These are phyloP conservation scores for Hypolimnas misippus DNA, from an alignment of 2,888 invertebrate genomes.

Conservation along the genomic window DNA sequence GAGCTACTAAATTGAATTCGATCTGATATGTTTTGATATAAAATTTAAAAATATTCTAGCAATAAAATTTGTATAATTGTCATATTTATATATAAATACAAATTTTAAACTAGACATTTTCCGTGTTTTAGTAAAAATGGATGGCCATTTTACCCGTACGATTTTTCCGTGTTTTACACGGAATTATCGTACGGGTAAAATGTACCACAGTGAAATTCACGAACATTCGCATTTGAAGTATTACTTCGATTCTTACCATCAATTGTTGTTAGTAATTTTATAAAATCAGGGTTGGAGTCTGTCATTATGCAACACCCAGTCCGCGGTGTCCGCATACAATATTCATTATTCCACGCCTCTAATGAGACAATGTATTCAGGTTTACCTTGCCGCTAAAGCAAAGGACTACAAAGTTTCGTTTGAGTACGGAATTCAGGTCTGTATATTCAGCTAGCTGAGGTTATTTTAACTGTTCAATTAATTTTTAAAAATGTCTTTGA, in stretches of 20 bases:
- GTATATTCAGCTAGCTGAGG: conserved; percentile 21
- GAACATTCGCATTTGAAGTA: background rate
- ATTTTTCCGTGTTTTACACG: too few relatives aligned
- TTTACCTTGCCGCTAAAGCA: conserved; percentile 47
- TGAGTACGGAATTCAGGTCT: conserved; percentile 33
- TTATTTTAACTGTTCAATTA: conserved; percentile 19
- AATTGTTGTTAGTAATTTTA: conserved; percentile 14
- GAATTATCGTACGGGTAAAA: too few relatives aligned
- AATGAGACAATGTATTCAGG: conserved; percentile 64
- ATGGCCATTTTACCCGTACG: too few relatives aligned
- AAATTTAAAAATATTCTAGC: too few relatives aligned
- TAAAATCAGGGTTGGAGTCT: conserved; percentile 23
- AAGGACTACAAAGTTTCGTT: conserved; percentile 39
- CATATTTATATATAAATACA: too few relatives aligned
- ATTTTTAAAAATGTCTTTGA: conserved; percentile 14
- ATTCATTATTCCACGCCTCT: conserved; percentile 61
- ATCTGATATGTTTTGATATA: background rate
- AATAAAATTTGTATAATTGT: too few relatives aligned
- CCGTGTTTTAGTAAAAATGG: too few relatives aligned
- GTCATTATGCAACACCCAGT: conserved; percentile 55
- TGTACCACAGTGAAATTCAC: too few relatives aligned
- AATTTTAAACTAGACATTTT: too few relatives aligned
- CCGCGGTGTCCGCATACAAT: conserved; percentile 55
- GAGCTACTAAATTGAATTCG: conserved; percentile 19
- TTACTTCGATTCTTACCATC: background rate